Base-by-base conservation (phyloP, 2,797 vertebrate species). In the Scyliorhinus canicula region DNA sequence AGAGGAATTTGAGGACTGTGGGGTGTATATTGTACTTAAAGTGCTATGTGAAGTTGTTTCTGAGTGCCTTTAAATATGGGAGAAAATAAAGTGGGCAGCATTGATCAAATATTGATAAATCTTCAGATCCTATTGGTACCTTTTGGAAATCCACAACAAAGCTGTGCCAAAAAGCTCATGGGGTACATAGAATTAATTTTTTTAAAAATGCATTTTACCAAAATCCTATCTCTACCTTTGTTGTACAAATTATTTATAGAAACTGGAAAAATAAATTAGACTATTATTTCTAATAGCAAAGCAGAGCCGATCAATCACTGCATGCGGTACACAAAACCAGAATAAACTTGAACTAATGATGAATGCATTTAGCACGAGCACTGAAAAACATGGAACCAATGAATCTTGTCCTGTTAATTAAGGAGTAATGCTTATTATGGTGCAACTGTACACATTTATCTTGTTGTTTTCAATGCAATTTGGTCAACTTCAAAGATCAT, bases 321-420 rank as follows among this genome's bases (percentile, higher is more conserved):
- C 6, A 16, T 74, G 40, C 19, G 91, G 24, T 31, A 35, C 11
- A 50, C 40, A 93, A 50, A 52, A 71, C 44, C 24, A 67, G 40
- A 93, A 93, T 93, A 69, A 93, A 93, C 65, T 50, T 93, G 91
- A 71, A 31, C 26, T 4, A 44, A 69, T 71, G 91, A 93, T 44
- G 60, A 71, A 93, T 93, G 44, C 26, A 21, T 71, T 90, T 52
- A 94, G 50, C 67, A 94, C 14, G 0, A 55, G 31, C 26, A 50
- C 24, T 71, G 44, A 71, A 44, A 94, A 94, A 94, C 47, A 94
- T 35, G 69, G 31, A 47, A 93, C 44, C 11, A 69, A 69, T 93
- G 47, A 93, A 93, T 93, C 91, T 93, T 69, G 50, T n/a, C 24
- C 50, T n/a, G 26, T 28, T 52, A 94, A 94, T 94, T 94, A 74